A percentile compares a stretch with the other conserved stretches of the same genome.
Conservation (phyloP, 2,888 invertebrate species). For the Andrena marginata region DNA sequence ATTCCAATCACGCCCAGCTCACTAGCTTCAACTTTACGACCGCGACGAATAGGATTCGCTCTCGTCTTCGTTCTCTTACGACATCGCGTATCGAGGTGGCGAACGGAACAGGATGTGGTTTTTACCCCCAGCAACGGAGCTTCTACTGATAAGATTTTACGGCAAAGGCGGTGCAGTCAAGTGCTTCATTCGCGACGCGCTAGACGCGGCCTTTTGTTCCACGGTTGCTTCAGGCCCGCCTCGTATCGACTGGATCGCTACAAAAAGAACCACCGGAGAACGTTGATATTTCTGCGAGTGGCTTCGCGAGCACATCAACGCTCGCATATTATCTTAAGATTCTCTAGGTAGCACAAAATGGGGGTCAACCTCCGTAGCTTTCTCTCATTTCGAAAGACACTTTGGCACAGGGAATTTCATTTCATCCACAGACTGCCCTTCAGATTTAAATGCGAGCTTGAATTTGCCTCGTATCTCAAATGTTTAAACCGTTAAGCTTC, state of each 20-base stretch:
- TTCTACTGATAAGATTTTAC: conserved; percentile 43
- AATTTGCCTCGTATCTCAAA: too few relatives aligned
- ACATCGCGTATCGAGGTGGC: conserved; percentile 21
- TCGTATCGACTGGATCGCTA: conserved; percentile 24
- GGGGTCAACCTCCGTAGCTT: too few relatives aligned
- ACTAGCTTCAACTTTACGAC: conserved; percentile 66
- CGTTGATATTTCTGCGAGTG: conserved; percentile 19
- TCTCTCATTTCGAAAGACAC: too few relatives aligned
- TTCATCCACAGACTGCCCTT: too few relatives aligned
- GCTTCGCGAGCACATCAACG: neutral
- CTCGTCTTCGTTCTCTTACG: conserved; percentile 15
- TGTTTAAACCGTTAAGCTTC: too few relatives aligned
- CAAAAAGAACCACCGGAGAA: conserved; percentile 17
- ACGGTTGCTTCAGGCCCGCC: neutral
- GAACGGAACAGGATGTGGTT: conserved; percentile 5
- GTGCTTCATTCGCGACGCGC: conserved; percentile 29
- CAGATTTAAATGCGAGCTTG: too few relatives aligned
- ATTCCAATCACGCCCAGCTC: conserved; percentile 69
- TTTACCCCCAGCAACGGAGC: neutral
- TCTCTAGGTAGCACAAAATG: too few relatives aligned
- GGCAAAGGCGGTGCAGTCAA: neutral
- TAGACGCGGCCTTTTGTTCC: conserved; percentile 39
- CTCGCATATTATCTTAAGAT: too few relatives aligned
- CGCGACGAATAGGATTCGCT: conserved; percentile 26
- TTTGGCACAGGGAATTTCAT: too few relatives aligned